phyloP scores from a whole-genome alignment of 2,113 vertebrate species.

The Malurus elegans region DNA sequence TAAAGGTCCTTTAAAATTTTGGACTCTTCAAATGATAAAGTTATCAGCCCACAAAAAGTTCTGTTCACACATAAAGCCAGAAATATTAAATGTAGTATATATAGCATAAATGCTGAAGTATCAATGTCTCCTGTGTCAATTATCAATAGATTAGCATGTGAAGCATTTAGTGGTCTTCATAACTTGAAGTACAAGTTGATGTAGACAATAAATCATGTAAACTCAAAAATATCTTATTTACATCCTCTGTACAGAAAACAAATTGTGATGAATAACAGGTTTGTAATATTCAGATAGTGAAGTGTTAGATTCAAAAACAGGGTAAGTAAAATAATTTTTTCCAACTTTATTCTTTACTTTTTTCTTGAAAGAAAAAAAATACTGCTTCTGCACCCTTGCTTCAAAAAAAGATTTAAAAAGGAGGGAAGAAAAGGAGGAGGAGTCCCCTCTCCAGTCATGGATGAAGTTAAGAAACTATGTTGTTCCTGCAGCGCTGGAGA shows the following conservation, averaged over 20 bases:
- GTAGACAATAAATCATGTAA: background rate
- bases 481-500: background rate
- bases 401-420: background rate
- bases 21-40: background rate
- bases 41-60: background rate
- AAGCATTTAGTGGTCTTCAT: background rate
- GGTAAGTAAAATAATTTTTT: background rate
- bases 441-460: background rate
- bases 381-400: fast-evolving
- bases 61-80: background rate
- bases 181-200: background rate
- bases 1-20: background rate
- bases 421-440: background rate
- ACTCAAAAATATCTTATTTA: background rate
- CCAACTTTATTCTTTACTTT: background rate
- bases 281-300: background rate
- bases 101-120: background rate
- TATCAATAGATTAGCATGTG: background rate
- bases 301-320: background rate
- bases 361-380: background rate
- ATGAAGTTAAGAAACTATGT: background rate
- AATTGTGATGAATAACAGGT: background rate
- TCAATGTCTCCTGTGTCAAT: background rate
- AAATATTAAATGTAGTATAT: background rate
- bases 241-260: background rate